Conservation (phyloP, 2,113 vertebrate species). For the Piprites chloris region DNA sequence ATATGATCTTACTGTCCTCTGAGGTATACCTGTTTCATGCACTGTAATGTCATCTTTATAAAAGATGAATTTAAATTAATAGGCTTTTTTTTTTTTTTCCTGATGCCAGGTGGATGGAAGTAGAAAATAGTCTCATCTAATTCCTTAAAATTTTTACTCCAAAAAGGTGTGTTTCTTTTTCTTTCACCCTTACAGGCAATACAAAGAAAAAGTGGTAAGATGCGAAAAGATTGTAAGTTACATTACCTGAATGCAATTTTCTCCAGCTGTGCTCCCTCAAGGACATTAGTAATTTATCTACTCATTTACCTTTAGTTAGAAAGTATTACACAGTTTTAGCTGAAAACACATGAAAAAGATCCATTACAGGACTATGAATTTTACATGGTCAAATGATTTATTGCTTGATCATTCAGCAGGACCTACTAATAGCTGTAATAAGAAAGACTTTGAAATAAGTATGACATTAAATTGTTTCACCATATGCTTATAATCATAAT, state of each 20-base stretch:
- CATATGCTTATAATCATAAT: neutral
- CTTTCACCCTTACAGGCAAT: neutral
- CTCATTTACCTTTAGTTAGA: neutral
- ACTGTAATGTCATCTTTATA: neutral
- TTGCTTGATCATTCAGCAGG: neutral
- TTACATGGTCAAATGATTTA: neutral
- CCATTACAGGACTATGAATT: neutral
- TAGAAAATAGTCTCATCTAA: neutral
- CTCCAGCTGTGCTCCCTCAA: neutral
- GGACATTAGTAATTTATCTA: neutral
- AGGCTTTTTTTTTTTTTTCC: accelerated
- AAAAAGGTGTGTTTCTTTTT: neutral
- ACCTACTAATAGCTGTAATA: neutral
- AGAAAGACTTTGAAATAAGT: neutral
- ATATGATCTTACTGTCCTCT: neutral
- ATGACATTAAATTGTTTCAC: neutral
- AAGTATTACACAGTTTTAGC: neutral
- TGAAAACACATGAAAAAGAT: neutral
- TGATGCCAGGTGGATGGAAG: neutral
- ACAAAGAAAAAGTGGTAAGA: neutral
- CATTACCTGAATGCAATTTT: neutral
- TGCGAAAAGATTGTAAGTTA: neutral
- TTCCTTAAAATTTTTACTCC: neutral
- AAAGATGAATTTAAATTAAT: neutral
- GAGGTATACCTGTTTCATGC: neutral